phyloP scores from a whole-genome alignment of 2,797 vertebrate species.

The Sebastes minor region DNA sequence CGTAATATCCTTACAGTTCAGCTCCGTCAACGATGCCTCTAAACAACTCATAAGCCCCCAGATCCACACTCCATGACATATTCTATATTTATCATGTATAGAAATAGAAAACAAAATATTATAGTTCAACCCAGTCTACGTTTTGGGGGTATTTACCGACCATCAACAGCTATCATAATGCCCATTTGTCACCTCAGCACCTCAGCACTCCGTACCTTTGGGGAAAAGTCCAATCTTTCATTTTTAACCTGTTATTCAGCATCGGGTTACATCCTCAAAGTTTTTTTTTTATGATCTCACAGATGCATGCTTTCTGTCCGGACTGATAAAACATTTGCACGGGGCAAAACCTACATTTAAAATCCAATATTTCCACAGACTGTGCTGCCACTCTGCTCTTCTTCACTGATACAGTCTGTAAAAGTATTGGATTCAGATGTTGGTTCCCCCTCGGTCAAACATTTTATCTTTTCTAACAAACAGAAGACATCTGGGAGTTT shows the following conservation, averaged over 20 bases:
- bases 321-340: background rate
- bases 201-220: background rate
- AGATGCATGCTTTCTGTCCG: background rate
- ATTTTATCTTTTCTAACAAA: background rate
- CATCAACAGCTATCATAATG: background rate
- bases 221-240: background rate
- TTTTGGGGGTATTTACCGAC: background rate
- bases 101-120: background rate
- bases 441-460: background rate
- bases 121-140: background rate
- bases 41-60: too few species aligned
- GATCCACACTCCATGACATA: background rate
- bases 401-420: background rate
- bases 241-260: background rate
- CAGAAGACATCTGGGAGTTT: background rate
- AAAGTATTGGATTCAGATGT: constrained; percentile 1
- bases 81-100: background rate
- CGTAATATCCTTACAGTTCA: too few species aligned
- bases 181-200: background rate
- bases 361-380: background rate
- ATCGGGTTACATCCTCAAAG: background rate
- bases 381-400: background rate
- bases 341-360: background rate
- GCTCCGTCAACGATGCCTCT: too few species aligned
- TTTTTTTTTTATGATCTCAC: background rate